These are phyloP conservation scores for Pteromalus puparum DNA, from an alignment of 1,140 invertebrate genomes.

Conservation along the genomic window DNA sequence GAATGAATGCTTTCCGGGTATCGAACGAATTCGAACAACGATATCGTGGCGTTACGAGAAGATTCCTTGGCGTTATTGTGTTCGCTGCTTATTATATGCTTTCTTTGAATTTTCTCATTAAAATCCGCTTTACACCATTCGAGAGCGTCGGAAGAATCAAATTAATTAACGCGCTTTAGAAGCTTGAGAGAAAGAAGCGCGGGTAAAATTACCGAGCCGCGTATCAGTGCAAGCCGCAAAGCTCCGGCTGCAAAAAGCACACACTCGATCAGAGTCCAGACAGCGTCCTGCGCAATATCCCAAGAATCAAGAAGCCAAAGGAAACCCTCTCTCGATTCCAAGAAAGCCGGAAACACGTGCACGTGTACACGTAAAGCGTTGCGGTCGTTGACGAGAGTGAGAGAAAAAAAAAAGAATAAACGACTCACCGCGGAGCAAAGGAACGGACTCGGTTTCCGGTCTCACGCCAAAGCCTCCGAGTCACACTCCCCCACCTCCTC, in stretches of 20 bases:
- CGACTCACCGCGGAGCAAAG: neutral
- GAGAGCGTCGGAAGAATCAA: neutral
- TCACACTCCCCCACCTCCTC: conserved; percentile 34
- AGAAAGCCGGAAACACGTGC: conserved; percentile 7
- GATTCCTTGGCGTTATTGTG: too few species aligned
- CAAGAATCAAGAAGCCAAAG: neutral
- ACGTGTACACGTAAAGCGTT: conserved; percentile 40
- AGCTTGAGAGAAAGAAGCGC: neutral
- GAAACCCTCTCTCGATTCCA: neutral
- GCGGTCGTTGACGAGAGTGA: neutral
- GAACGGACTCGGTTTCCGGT: conserved; percentile 5
- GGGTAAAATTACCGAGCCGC: neutral
- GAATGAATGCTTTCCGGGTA: too few species aligned
- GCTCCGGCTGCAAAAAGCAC: neutral
- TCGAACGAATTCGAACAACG: too few species aligned
- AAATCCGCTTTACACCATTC: too few species aligned
- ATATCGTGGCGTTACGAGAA: too few species aligned
- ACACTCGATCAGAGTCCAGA: neutral
- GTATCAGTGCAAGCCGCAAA: neutral
- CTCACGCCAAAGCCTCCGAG: neutral
- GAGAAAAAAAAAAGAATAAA: neutral
- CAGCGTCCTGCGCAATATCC: neutral
- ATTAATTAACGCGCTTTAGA: conserved; percentile 3
- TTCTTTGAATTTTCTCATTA: too few species aligned
- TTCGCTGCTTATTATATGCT: too few species aligned